Conservation (phyloP, 2,113 vertebrate species). For the Euleptes europaea region DNA sequence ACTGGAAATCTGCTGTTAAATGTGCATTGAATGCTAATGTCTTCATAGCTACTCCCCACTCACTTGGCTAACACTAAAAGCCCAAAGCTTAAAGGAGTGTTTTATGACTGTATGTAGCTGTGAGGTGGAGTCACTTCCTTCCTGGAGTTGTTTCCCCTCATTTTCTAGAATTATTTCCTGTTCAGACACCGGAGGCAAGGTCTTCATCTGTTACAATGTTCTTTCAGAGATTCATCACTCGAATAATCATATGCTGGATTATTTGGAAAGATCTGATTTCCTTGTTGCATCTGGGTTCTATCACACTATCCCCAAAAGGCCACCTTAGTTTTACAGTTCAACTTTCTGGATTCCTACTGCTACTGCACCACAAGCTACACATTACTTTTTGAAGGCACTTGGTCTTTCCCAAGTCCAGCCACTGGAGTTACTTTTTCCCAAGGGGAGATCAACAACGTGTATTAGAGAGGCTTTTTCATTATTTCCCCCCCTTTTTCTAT, state of each 20-base stretch:
- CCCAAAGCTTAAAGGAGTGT: background rate
- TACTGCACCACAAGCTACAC: too few species aligned
- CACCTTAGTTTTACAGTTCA: background rate
- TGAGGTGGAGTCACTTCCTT: background rate
- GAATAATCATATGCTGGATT: background rate
- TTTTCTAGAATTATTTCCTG: background rate
- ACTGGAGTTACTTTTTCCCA: too few species aligned
- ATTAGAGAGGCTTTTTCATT: too few species aligned
- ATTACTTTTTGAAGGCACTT: too few species aligned
- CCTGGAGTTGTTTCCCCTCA: rapidly evolving
- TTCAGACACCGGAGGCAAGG: background rate
- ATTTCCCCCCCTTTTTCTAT: too few species aligned
- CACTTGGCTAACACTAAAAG: too few species aligned
- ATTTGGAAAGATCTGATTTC: background rate
- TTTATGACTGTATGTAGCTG: background rate
- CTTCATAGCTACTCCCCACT: too few species aligned
- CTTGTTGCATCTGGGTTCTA: background rate
- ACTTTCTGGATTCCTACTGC: background rate
- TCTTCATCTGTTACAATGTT: background rate
- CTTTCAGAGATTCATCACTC: background rate
- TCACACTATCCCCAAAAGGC: background rate
- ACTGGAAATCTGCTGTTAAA: too few species aligned
- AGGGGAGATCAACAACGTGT: too few species aligned
- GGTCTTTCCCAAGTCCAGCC: too few species aligned
- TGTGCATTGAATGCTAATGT: too few species aligned